Base-by-base conservation (phyloP, 2,797 vertebrate species). In the Hybognathus amarus region DNA sequence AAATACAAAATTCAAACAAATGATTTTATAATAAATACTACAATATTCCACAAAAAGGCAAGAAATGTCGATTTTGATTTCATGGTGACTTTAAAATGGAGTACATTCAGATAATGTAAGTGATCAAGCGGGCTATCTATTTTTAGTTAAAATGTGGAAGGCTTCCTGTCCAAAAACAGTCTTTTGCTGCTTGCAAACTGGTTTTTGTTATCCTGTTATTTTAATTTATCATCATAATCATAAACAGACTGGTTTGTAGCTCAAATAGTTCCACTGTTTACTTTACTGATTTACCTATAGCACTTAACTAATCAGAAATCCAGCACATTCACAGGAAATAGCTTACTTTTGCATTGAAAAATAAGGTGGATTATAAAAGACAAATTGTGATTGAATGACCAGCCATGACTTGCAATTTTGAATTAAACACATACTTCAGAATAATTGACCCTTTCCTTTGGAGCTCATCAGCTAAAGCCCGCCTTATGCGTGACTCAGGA, bases 401-500 rank as follows among this genome's bases (percentile, higher is more conserved):
- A 75, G 30, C 33, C 30, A 4, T 40, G 20, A 42, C 22, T 75
- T 71, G 24, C 24, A 10, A 38, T 40, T 69, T 54, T 10, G 17
- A 24, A 42, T 69, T 36, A 74, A 54, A 36, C 5, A 2, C 45
- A 52, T 30, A 73, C 11, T 50, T 76, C 73, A 59, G 36, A 7
- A 76, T 59, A 24, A 50, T 52, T 66, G 12, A 66, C 4, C 27
- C 12, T 36, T 68, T 15, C 59, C 18, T 33, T 30, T 50, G 76
- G 42, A 78, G 66, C 30, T 69, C 66, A 70, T 70, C 64, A 70
- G 38, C 6, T n/a, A 64, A 30, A 12, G 17, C 13, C 38, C 73
- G 27, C 59, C 45, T 73, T 18, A 38, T 66, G 40, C 68, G 67
- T 70, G 40, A 42, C 38, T 40, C 11, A 47, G 30, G 20, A 52